Evolutionary conservation across 2,888 invertebrate species (phyloP).

Genomic region (Adelphocoris suturalis): DNA sequence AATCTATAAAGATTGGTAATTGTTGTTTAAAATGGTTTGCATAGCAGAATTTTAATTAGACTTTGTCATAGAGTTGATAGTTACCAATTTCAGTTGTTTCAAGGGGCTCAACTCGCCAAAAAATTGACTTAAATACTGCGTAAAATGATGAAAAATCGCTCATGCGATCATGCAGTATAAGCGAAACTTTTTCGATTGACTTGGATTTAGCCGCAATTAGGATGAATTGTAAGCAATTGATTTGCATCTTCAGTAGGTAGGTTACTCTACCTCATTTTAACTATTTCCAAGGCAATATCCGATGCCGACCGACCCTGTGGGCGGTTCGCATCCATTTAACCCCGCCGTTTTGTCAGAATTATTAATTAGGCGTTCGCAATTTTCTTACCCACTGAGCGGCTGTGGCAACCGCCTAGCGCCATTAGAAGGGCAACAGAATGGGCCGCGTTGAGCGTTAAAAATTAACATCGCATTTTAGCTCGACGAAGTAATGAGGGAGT

Average conservation of each 20-base stretch:
- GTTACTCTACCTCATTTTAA: neutral
- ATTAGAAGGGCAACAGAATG: constrained; percentile 3
- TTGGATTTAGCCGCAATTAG: no score
- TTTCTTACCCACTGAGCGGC: constrained; percentile 11
- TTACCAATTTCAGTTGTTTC: no score
- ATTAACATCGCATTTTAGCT: constrained; percentile 21
- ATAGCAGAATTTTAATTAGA: no score
- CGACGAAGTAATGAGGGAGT: neutral
- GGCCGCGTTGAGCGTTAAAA: constrained; percentile 9
- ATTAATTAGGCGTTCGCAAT: constrained; percentile 9
- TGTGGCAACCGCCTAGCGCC: neutral
- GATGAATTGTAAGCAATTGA: no score
- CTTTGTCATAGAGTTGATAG: no score
- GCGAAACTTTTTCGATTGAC: no score
- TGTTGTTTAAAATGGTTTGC: no score
- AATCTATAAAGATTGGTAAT: no score
- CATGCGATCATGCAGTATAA: no score
- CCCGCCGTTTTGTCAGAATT: constrained; percentile 24
- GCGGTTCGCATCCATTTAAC: neutral
- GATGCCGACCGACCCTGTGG: neutral
- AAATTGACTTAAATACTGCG: no score
- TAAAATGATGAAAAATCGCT: no score
- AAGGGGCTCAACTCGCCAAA: no score
- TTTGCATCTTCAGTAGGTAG: neutral
- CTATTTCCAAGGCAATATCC: neutral